Evolutionary conservation across 2,888 invertebrate species (phyloP).

Genomic region (Microplitis deprimator): DNA sequence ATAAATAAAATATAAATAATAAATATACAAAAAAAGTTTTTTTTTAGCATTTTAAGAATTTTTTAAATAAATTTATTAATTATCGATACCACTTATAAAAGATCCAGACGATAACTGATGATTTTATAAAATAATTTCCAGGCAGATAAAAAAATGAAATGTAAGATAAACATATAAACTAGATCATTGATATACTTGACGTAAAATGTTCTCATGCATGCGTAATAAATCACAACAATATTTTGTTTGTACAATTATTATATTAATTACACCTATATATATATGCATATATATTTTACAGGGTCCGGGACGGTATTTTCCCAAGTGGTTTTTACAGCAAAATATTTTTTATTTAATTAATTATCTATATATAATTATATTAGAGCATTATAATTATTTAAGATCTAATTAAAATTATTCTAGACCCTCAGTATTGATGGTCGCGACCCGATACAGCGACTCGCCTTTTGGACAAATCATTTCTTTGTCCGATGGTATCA

Average conservation of each 20-base stretch:
- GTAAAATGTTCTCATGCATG: not conserved
- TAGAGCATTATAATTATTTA: no score
- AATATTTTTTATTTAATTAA: no score
- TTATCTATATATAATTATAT: no score
- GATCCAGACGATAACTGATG: not conserved
- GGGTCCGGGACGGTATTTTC: no score
- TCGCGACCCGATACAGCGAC: not conserved
- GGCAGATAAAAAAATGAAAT: not conserved
- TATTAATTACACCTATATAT: not conserved
- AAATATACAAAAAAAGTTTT: not conserved
- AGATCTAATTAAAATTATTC: not conserved
- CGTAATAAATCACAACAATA: not conserved
- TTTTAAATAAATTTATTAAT: not conserved
- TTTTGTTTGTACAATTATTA: not conserved
- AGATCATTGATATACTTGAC: not conserved
- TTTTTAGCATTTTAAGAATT: not conserved
- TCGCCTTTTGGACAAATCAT: conserved; percentile 30
- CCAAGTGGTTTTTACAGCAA: no score
- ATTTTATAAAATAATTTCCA: not conserved
- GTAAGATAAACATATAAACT: not conserved
- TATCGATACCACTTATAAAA: not conserved
- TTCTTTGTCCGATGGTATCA: conserved; percentile 43
- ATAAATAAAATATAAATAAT: not conserved
- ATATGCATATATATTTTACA: no score
- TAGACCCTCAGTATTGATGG: not conserved